Conservation (phyloP, 2,888 invertebrate species). For the Aricia artaxerxes region DNA sequence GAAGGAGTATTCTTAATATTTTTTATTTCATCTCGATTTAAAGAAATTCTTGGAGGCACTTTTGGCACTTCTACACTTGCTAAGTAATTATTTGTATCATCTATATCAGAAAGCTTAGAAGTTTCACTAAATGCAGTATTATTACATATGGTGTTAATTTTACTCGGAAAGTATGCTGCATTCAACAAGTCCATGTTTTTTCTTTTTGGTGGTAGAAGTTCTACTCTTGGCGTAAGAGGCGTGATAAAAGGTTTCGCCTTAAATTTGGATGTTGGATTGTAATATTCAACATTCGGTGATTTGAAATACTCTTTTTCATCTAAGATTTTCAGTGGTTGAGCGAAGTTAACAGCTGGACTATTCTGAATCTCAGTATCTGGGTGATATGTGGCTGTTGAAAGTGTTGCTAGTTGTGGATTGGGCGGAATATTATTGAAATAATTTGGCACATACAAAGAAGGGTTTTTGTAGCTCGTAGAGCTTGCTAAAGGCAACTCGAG, state of each 20-base stretch:
- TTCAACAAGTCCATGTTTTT: not conserved
- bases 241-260: not conserved
- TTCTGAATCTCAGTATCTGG: not conserved
- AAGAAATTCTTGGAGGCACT: not conserved
- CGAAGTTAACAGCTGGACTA: not conserved
- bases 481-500: not conserved
- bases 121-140: not conserved
- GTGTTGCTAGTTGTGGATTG: not conserved
- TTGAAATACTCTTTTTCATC: not conserved
- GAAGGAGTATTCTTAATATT: not conserved
- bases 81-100: not conserved
- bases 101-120: not conserved
- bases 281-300: not conserved
- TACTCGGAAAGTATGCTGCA: not conserved
- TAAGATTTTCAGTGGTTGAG: not conserved
- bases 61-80: slow-evolving; percentile 1
- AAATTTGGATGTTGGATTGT: not conserved
- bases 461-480: not conserved
- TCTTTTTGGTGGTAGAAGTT: not conserved
- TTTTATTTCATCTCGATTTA: not conserved
- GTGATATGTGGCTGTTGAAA: too few species aligned
- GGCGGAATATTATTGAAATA: not conserved
- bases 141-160: not conserved
- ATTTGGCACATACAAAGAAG: not conserved
- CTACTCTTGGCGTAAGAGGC: not conserved